Evolutionary conservation across 2,113 vertebrate genomes (phyloP), one percentile per base, ranked within the genome.

Genomic region (Oxyura jamaicensis): DNA sequence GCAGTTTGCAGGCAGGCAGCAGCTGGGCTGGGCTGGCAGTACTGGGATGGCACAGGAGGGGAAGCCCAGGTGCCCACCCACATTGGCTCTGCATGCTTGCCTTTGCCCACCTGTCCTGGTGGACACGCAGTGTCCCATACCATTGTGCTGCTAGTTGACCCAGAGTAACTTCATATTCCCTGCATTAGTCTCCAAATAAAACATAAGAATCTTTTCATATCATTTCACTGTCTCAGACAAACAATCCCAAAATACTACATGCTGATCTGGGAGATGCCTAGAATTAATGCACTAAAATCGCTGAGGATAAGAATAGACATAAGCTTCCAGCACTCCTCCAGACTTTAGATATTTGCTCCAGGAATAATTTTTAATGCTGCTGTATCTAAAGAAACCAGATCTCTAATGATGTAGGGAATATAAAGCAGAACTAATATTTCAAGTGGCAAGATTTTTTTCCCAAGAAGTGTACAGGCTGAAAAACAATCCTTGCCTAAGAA

Each of bases 11-110:
- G 28, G 8, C n/a, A 23, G 55, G 33, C 3, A 48, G 58, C 44
- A 74, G 50, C 26, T 2, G 1, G 42, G 21, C 21, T 68, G 48
- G 48, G 29, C 28, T 44, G 59, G 29, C 2, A 1, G 25, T 7
- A 50, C 36, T 48, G 48, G 31, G 22, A 58, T 26, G 16, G 7
- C 23, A 14, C 17, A 65, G 1, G 2, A 41, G 46, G 63, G 33
- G 26, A 85, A 85, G 31, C 10, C 31, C 11, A 6, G 10, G 10
- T 39, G 17, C n/a, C 13, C 33, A 21, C 14, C 42, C 12, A 0
- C 0, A 21, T 69, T 69, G 31, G 3, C 7, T 68, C 25, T 62
- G 14, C 3, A 1, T 1, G 0, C 18, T 58, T 0, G 0, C 0
- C 0, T 41, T 85, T 69, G 55, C 22, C 29, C 26, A 29, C 8